Evolutionary conservation across 2,113 vertebrate genomes (phyloP).

Genomic region (Laticauda laticaudata): DNA sequence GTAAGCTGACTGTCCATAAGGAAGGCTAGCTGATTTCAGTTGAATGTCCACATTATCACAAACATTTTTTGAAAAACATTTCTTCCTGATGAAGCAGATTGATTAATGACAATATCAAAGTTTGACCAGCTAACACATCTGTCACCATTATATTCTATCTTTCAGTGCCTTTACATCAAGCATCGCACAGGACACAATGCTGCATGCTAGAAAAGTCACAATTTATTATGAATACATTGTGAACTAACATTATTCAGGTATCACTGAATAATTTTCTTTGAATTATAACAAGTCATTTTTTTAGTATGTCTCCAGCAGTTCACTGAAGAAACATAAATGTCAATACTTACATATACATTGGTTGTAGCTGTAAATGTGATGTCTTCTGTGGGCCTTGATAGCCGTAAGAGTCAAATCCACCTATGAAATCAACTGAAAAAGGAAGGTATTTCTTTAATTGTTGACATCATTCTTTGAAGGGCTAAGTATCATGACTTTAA

Average conservation of each 20-base stretch:
- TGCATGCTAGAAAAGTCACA: slow-evolving; percentile 20
- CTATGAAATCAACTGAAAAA: slow-evolving; percentile 97
- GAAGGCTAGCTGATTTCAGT: neutral
- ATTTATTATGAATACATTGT: neutral
- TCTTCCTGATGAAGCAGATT: neutral
- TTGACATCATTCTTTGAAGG: slow-evolving; percentile 44
- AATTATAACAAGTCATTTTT: slow-evolving; percentile 38
- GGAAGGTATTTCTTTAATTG: slow-evolving; percentile 61
- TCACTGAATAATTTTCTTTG: slow-evolving; percentile 6
- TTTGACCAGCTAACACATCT: neutral
- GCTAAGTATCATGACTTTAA: slow-evolving; percentile 29
- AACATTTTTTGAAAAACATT: neutral
- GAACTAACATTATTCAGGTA: neutral
- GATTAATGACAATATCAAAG: neutral
- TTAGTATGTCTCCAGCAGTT: slow-evolving; percentile 49
- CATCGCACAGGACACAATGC: slow-evolving; percentile 29
- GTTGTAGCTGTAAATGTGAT: slow-evolving; percentile 97
- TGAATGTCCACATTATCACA: neutral
- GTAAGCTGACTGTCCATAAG: neutral
- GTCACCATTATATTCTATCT: slow-evolving; percentile 11
- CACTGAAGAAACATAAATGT: slow-evolving; percentile 13
- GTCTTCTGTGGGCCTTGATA: slow-evolving; percentile 99
- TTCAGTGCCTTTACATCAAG: slow-evolving; percentile 39
- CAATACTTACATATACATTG: slow-evolving; percentile 98
- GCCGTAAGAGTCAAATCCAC: slow-evolving; percentile 97